A percentile compares a stretch with the other conserved stretches of the same genome.
Evolutionary conservation across 92 coral and sea anemone species (phyloP).

Genomic region (Galaxea fascicularis): DNA sequence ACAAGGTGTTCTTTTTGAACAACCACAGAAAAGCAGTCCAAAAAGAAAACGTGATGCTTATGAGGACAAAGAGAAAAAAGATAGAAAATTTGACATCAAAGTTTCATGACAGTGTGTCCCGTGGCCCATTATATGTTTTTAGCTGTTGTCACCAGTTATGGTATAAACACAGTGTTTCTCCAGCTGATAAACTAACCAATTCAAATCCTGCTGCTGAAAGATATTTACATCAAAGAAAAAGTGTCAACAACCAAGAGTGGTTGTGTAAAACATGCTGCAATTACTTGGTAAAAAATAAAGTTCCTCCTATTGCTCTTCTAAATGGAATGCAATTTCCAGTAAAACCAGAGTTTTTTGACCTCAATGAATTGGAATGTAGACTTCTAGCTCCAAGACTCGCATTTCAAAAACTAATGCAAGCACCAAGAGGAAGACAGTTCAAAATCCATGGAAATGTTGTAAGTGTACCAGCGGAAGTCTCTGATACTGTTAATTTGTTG

Average conservation of each 20-base stretch:
- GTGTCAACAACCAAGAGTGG: constrained; percentile 61
- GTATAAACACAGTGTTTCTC: constrained; percentile 62
- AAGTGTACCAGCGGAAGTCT: constrained; percentile 25
- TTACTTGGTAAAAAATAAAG: constrained; percentile 50
- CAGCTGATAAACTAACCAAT: constrained; percentile 50
- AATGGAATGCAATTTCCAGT: constrained; percentile 52
- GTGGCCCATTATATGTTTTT: constrained; percentile 47
- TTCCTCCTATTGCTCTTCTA: constrained; percentile 47
- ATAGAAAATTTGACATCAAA: constrained; percentile 40
- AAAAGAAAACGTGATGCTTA: constrained; percentile 44
- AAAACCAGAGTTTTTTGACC: constrained; percentile 41
- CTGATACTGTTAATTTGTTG: constrained; percentile 21
- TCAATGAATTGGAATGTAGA: constrained; percentile 64
- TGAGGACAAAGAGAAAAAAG: constrained; percentile 22
- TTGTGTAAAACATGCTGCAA: constrained; percentile 44
- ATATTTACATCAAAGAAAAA: constrained; percentile 43
- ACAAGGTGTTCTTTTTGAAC: constrained; percentile 26
- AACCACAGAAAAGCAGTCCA: constrained; percentile 3
- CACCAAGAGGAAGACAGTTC: too few species aligned
- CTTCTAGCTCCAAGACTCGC: constrained; percentile 66
- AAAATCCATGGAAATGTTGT: too few species aligned
- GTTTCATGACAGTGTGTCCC: constrained; percentile 52
- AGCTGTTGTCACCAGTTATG: constrained; percentile 64
- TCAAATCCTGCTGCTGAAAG: constrained; percentile 59
- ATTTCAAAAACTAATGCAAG: constrained; percentile 47